Percentiles rank a stretch among this genome's conserved stretches.
These are phyloP conservation scores for Diglossa cyanea DNA, from an alignment of 2,797 vertebrate species.

Conservation along the genomic window DNA sequence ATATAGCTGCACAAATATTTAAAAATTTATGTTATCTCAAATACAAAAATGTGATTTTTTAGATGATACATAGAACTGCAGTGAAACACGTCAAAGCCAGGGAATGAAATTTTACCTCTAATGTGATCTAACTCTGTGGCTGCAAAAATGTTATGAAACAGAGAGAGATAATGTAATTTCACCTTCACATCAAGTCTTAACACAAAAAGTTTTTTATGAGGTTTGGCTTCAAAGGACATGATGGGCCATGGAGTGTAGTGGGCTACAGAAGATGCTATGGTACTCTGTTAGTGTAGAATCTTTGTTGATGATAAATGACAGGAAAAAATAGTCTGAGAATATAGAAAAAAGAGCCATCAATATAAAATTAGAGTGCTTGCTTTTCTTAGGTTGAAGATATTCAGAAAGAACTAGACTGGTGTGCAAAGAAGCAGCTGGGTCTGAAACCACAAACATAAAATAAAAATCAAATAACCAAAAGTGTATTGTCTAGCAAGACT, in stretches of 20 bases:
- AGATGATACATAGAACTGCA: background rate
- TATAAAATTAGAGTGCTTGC: background rate
- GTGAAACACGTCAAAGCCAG: background rate
- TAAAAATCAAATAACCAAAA: background rate
- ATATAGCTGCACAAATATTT: background rate
- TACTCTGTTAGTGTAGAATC: background rate
- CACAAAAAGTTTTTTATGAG: background rate
- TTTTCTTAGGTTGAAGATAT: background rate
- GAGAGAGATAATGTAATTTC: background rate
- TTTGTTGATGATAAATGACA: background rate
- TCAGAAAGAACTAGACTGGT: background rate
- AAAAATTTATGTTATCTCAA: background rate
- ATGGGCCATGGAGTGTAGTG: background rate
- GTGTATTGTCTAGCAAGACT: background rate
- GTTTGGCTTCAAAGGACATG: background rate
- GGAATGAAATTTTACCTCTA: background rate
- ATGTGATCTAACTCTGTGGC: background rate
- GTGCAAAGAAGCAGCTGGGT: background rate
- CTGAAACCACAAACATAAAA: background rate
- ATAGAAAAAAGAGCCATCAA: background rate
- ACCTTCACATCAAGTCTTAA: background rate
- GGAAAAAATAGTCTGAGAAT: background rate
- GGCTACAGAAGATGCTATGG: background rate
- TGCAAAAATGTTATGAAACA: background rate
- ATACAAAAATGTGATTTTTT: background rate